Evolutionary conservation across 2,888 invertebrate species (phyloP).

Genomic region (Aricia artaxerxes): DNA sequence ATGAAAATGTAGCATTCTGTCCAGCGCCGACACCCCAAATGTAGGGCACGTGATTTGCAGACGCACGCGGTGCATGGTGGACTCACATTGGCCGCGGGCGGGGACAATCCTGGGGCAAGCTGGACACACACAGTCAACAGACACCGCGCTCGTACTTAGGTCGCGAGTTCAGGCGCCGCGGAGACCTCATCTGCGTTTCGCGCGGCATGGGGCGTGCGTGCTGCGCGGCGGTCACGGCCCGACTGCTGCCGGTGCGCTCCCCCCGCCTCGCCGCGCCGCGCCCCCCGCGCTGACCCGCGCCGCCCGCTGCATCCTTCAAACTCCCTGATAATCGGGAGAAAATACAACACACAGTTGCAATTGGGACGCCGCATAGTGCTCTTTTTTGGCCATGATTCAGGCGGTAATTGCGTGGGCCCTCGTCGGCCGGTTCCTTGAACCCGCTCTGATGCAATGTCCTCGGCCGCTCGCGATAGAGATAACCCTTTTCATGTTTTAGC

Average conservation of each 20-base stretch:
- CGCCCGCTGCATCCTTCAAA: conserved; percentile 73
- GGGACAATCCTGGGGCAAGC: conserved; percentile 60
- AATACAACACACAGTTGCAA: conserved; percentile 74
- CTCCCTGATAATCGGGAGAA: conserved; percentile 75
- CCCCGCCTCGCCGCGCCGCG: conserved; percentile 46
- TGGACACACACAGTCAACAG: conserved; percentile 64
- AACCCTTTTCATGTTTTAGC: conserved; percentile 38
- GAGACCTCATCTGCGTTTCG: conserved; percentile 65
- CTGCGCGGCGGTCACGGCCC: conserved; percentile 55
- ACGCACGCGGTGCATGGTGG: conserved; percentile 57
- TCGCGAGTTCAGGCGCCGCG: conserved; percentile 62
- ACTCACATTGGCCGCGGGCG: conserved; percentile 76
- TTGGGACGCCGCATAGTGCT: conserved; percentile 69
- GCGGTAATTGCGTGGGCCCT: conserved; percentile 65
- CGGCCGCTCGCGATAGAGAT: conserved; percentile 36
- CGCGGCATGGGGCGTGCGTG: conserved; percentile 55
- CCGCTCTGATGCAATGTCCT: conserved; percentile 36
- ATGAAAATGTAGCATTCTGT: conserved; percentile 63
- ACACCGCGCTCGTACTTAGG: conserved; percentile 50
- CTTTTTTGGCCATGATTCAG: conserved; percentile 73
- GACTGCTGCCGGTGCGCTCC: conserved; percentile 63
- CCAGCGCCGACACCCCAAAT: conserved; percentile 67
- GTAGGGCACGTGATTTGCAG: conserved; percentile 72
- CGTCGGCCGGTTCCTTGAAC: conserved; percentile 58
- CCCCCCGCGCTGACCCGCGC: conserved; percentile 47